Percentiles rank a stretch among this genome's conserved stretches.
Evolutionary conservation across 2,888 invertebrate genomes (phyloP).

Genomic region (Iphiclides podalirius): DNA sequence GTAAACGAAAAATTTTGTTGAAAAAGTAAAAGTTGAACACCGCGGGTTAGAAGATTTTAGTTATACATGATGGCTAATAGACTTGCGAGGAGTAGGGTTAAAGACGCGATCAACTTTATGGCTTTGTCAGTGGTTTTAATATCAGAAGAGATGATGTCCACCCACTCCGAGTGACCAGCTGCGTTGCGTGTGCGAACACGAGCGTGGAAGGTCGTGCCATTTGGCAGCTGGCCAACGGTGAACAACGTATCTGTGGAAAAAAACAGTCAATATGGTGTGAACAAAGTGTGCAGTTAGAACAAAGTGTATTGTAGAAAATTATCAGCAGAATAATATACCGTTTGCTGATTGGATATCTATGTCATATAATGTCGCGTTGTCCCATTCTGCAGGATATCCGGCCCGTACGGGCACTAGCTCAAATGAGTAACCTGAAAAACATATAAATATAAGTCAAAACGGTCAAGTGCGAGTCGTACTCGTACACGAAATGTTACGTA

Average conservation of each 20-base stretch:
- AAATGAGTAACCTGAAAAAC: slow-evolving; percentile 61
- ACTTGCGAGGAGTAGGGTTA: slow-evolving; percentile 37
- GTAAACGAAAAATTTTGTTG: no score
- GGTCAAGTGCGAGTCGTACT: no score
- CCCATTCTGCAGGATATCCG: slow-evolving; percentile 56
- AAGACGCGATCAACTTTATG: slow-evolving; percentile 29
- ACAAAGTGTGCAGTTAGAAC: no score
- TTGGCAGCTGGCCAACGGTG: slow-evolving; percentile 49
- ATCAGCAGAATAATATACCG: slow-evolving; percentile 39
- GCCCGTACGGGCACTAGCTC: slow-evolving; percentile 45
- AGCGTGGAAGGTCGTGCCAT: slow-evolving; percentile 54
- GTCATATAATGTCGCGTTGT: slow-evolving; percentile 39
- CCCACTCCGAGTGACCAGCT: slow-evolving; percentile 65
- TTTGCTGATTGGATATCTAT: slow-evolving; percentile 41
- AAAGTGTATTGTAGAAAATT: no score
- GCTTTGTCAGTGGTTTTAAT: slow-evolving; percentile 40
- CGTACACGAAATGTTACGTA: no score
- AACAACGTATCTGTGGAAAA: slow-evolving; percentile 49
- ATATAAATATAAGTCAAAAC: no score
- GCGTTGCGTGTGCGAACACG: slow-evolving; percentile 59
- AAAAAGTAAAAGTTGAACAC: no score
- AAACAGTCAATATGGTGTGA: not conserved
- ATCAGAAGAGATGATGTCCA: slow-evolving; percentile 36
- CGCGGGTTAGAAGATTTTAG: no score
- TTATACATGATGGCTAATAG: slow-evolving; percentile 20